Base-by-base conservation (phyloP, 2,113 vertebrate genomes). In the Misgurnus anguillicaudatus region DNA sequence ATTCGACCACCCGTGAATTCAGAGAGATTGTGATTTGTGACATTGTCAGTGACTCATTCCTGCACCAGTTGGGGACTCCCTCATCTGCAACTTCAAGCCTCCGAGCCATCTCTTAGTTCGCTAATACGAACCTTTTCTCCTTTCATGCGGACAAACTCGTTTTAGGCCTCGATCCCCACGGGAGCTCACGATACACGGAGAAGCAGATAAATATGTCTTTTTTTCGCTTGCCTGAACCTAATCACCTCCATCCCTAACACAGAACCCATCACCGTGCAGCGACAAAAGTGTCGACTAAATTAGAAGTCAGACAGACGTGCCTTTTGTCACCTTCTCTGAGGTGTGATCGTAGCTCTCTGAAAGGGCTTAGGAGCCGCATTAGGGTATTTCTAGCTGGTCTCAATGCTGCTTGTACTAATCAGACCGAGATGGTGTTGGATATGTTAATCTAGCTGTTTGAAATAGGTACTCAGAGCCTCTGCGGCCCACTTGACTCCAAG, bases 401-500 rank as follows among this genome's bases (percentile, higher is more conserved):
- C 61, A 19, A 42, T 47, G 31, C 80, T 67, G 76, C 69, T 78
- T 73, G 80, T 73, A 73, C 75, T 71, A 78, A 66, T 82, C 75
- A 82, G 48, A 41, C 48, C 41, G 62, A 68, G 68, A 41, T 71
- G 80, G 57, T 75, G 80, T 79, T 81, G 81, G 80, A 82, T 76
- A 82, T 84, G 83, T 60, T 84, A 84, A 84, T 84, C 51, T 75
- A 42, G 76, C 71, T 75, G 76, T 78, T 84, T 74, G 80, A 82
- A 47, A 81, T 67, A 69, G 60, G 74, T 66, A 68, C 80, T 71
- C 41, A 19, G 84, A 85, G 85, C 83, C 87, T 87, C 87, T 75
- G 86, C 86, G 85, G 88, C 77, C 82, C 85, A 86, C 89, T 91
- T 87, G 86, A 89, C 87, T 88, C 89, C 87, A 85, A 89, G 85